Percentiles rank a stretch among this genome's conserved stretches.
phyloP scores from a whole-genome alignment of 2,113 vertebrate species.

The Gasterosteus nipponicus region DNA sequence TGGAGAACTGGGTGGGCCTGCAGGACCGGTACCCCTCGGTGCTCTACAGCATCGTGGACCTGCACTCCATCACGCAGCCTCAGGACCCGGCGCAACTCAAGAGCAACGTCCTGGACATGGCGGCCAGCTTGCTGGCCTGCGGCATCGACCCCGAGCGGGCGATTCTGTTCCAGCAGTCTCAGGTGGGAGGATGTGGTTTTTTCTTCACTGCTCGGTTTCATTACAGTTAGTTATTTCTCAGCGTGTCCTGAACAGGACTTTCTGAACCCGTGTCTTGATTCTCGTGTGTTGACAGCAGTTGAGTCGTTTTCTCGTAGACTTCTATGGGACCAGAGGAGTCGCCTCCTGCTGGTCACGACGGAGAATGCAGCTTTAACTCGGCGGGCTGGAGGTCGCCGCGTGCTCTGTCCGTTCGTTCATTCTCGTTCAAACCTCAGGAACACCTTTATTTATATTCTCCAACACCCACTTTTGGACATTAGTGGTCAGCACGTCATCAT shows the following conservation, averaged over 20 bases:
- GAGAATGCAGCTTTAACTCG: no score
- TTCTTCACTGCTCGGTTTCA: neutral
- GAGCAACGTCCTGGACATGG: constrained; percentile 89
- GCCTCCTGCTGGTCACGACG: no score
- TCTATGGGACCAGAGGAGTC: no score
- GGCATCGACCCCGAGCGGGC: constrained; percentile 89
- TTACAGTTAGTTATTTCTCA: neutral
- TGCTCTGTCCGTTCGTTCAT: no score
- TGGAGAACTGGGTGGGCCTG: constrained; percentile 91
- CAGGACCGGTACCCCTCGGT: constrained; percentile 84
- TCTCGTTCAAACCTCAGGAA: no score
- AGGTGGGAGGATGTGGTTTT: constrained; percentile 77
- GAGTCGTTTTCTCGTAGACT: no score
- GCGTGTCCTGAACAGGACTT: neutral
- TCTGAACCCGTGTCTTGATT: neutral
- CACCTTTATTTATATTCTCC: no score
- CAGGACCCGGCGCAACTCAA: constrained; percentile 84
- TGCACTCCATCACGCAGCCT: constrained; percentile 92
- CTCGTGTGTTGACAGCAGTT: no score
- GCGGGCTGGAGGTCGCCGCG: no score
- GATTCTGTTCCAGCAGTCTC: constrained; percentile 94
- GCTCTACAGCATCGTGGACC: constrained; percentile 93
- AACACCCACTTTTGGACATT: no score
- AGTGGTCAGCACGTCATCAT: no score
- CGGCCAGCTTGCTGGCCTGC: constrained; percentile 91